Conservation (phyloP, 1,140 invertebrate genomes). For the Aradophagus sp. region DNA sequence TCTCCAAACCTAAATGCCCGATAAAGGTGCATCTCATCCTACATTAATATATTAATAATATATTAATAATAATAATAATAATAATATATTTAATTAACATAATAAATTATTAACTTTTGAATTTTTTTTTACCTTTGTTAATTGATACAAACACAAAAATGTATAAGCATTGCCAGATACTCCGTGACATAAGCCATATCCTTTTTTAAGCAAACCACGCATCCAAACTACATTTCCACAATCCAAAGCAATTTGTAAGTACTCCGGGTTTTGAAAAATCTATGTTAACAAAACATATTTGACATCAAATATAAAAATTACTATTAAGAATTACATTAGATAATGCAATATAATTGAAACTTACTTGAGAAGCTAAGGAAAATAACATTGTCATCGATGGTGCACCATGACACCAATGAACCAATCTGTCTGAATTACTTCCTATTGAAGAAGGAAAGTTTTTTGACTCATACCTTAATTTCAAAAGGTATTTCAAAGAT, state of each 20-base stretch:
- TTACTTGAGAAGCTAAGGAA: conserved; percentile 84
- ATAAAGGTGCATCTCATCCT: conserved; percentile 83
- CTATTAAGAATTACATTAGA: too few relatives aligned
- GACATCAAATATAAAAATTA: too few relatives aligned
- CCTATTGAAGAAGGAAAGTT: conserved; percentile 91
- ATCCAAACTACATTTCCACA: conserved; percentile 89
- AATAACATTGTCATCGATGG: conserved; percentile 89
- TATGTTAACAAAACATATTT: too few relatives aligned
- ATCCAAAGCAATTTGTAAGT: conserved; percentile 82
- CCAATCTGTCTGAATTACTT: conserved; percentile 82
- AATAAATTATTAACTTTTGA: too few relatives aligned
- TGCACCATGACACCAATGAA: conserved; percentile 97
- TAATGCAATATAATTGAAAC: background rate
- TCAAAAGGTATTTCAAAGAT: conserved; percentile 80
- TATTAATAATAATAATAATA: too few relatives aligned
- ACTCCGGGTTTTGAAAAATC: conserved; percentile 84
- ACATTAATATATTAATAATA: conserved; percentile 40
- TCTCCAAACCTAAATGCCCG: conserved; percentile 87
- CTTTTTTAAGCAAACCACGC: conserved; percentile 90
- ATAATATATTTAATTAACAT: too few relatives aligned
- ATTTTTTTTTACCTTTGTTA: conserved; percentile 82
- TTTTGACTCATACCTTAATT: conserved; percentile 81
- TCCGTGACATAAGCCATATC: conserved; percentile 94
- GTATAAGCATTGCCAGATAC: conserved; percentile 93
- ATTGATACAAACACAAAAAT: conserved; percentile 87